A percentile compares a stretch with the other conserved stretches of the same genome.
These are phyloP conservation scores for Sebastes iracundus DNA, from an alignment of 2,797 vertebrate genomes.

Conservation along the genomic window DNA sequence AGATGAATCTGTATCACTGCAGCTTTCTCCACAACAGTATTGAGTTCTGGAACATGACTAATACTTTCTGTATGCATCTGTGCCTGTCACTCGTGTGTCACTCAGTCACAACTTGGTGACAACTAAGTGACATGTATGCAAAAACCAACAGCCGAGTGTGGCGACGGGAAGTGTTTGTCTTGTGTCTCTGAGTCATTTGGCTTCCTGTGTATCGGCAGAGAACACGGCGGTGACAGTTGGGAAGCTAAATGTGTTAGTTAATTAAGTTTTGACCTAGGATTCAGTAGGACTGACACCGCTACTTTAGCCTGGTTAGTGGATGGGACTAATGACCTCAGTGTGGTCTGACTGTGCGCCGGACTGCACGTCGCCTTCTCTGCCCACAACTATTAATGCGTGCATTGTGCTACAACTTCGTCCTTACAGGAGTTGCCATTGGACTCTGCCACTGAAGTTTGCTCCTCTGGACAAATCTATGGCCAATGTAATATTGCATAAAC, in stretches of 20 bases:
- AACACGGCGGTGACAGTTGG: neutral
- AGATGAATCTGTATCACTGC: neutral
- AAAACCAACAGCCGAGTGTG: neutral
- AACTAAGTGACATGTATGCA: conserved; percentile 2
- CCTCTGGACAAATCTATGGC: neutral
- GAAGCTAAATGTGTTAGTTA: neutral
- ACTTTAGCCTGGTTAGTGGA: neutral
- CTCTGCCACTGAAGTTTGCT: neutral
- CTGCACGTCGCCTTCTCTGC: neutral
- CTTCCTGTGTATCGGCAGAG: neutral
- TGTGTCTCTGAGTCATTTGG: conserved; percentile 4
- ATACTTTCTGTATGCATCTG: neutral
- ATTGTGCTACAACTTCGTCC: neutral
- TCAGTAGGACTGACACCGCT: neutral
- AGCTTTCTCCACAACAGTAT: neutral
- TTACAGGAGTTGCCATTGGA: neutral
- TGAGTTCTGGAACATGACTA: neutral
- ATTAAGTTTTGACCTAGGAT: neutral
- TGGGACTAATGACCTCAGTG: neutral
- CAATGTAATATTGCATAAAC: neutral
- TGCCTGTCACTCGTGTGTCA: conserved; percentile 6
- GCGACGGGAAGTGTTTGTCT: neutral
- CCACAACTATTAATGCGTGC: neutral
- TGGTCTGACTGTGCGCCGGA: neutral
- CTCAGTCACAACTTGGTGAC: neutral